Evolutionary conservation across 2,113 vertebrate species (phyloP), one percentile per base, ranked within the genome.

Genomic region (Paramormyrops kingsleyae): DNA sequence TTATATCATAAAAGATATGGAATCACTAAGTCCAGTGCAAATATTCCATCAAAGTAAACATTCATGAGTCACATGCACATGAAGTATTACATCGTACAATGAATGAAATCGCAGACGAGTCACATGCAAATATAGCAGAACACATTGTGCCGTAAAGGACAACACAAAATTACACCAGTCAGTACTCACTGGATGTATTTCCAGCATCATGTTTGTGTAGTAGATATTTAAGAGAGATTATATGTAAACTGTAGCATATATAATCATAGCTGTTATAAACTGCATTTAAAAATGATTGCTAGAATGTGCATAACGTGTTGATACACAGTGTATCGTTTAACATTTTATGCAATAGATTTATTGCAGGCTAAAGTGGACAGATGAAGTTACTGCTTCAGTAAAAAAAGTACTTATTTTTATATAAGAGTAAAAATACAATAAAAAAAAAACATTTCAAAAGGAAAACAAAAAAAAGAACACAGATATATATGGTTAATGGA

Each of bases 341-440:
- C 83, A 46, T 84, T 84, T 84, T 46, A 84, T 84, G 83, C 83
- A 84, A 84, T 84, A 84, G 15, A 84, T 84, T 84, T 84, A 84
- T 84, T 84, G 83, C 83, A 84, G 19, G 21, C 5, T 84, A 4
- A 21, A 84, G 74, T 35, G 74, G 83, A 47, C 46, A 84, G 21
- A 44, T 47, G 9, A 44, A 84, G 17, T 84, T 84, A 44, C 42
- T 83, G 35, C 42, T 84, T 84, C 44, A 84, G 35, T 80, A 84
- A 44, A 44, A 42, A 84, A 44, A 47, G 83, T 84, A 44, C 42
- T 84, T 46, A 84, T 84, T 70, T 66, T 70, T 70, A 70, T 70
- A 70, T 70, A 70, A 46, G 83, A 84, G 44, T 24, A 84, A 24
- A 24, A 42, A 47, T 47, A 84, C 83, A 84, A 84, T n/a, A 3